Evolutionary conservation across 2,797 vertebrate species (phyloP).

Genomic region (Spatula clypeata): DNA sequence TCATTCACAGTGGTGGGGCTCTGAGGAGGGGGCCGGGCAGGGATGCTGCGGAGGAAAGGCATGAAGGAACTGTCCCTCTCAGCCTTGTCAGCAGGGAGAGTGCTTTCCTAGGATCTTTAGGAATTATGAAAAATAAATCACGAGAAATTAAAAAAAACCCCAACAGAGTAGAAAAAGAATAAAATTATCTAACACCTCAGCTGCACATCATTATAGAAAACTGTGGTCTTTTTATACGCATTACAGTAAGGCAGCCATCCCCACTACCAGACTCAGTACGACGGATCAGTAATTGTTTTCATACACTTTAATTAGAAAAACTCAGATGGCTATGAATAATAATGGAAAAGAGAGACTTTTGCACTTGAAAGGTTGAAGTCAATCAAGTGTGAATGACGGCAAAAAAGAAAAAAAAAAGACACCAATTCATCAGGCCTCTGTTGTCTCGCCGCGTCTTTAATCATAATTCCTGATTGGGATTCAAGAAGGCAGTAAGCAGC

Average conservation of each 20-base stretch:
- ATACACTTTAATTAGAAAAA: slow-evolving; percentile 92
- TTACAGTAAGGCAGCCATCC: slow-evolving; percentile 83
- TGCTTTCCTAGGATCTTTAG: slow-evolving; percentile 78
- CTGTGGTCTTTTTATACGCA: slow-evolving; percentile 81
- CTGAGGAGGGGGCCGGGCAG: not conserved
- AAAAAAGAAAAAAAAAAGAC: slow-evolving; percentile 85
- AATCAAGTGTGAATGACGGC: slow-evolving; percentile 94
- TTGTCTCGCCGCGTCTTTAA: slow-evolving; percentile 92
- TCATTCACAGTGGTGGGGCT: slow-evolving; percentile 70
- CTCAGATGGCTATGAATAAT: slow-evolving; percentile 92
- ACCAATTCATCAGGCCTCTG: slow-evolving; percentile 90
- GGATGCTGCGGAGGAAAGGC: not conserved
- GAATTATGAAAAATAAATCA: slow-evolving; percentile 84
- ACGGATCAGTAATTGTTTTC: slow-evolving; percentile 90
- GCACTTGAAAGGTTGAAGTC: slow-evolving; percentile 93
- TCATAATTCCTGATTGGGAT: slow-evolving; percentile 93
- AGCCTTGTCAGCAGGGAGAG: slow-evolving; percentile 75
- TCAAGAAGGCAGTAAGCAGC: slow-evolving; percentile 89
- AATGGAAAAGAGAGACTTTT: slow-evolving; percentile 90
- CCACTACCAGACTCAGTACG: slow-evolving; percentile 84
- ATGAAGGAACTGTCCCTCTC: slow-evolving; percentile 51
- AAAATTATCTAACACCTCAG: slow-evolving; percentile 85
- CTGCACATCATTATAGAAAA: slow-evolving; percentile 84
- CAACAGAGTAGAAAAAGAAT: slow-evolving; percentile 85
- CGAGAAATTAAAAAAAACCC: slow-evolving; percentile 82